Conservation (phyloP, 2,888 invertebrate species). For the Clitarchus hookeri region DNA sequence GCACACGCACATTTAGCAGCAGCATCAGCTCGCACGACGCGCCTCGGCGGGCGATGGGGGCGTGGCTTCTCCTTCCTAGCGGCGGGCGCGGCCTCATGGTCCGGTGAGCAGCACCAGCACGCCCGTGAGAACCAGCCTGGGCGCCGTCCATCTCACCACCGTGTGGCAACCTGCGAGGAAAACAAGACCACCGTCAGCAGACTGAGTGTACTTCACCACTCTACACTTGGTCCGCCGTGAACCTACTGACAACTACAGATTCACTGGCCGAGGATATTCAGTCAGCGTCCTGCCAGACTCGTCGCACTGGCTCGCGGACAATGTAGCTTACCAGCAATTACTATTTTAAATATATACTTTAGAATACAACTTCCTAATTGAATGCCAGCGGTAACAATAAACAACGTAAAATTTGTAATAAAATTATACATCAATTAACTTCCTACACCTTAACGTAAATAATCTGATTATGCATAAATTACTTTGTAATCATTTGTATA, state of each 20-base stretch:
- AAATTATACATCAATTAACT: no score
- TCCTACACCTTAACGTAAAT: no score
- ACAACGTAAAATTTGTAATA: no score
- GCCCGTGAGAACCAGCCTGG: slow-evolving; percentile 17
- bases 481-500: no score
- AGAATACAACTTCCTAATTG: no score
- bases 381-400: no score
- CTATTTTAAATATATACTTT: no score
- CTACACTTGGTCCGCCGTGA: background rate
- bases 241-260: background rate
- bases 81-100: background rate
- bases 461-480: no score
- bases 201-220: background rate
- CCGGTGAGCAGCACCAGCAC: slow-evolving; percentile 1
- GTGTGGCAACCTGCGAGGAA: slow-evolving; percentile 20
- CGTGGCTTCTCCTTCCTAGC: background rate
- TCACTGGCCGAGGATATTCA: no score
- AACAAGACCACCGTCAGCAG: background rate
- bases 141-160: slow-evolving; percentile 24
- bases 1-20: background rate
- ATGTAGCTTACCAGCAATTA: no score
- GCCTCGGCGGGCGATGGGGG: background rate
- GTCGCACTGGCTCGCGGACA: no score
- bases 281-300: no score
- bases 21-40: background rate